A percentile compares a stretch with the other conserved stretches of the same genome.
These are phyloP conservation scores for Drosophila sechellia DNA, from an alignment of 1,140 invertebrate genomes.

Conservation along the genomic window DNA sequence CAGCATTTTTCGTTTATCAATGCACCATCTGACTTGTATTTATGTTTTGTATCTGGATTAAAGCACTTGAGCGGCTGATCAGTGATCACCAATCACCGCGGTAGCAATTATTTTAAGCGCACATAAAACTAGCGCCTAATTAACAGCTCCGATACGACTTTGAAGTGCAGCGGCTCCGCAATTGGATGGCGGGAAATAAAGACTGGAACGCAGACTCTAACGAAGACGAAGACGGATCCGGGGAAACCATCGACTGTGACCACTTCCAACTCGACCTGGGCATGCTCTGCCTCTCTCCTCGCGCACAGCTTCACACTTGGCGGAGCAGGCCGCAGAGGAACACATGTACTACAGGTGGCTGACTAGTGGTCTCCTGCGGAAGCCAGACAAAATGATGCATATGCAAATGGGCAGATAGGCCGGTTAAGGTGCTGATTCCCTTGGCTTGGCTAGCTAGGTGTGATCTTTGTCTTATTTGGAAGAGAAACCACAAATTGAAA, in stretches of 20 bases:
- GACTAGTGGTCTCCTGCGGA: not conserved
- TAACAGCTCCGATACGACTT: constrained; percentile 60
- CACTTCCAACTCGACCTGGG: constrained; percentile 20
- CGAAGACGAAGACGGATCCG: constrained; percentile 20
- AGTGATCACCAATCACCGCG: constrained; percentile 51
- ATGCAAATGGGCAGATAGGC: constrained; percentile 13
- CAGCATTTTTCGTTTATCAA: constrained; percentile 32
- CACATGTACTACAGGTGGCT: constrained; percentile 16
- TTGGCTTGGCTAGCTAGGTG: not conserved
- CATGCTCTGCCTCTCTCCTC: constrained; percentile 25
- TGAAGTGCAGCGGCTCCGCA: constrained; percentile 59
- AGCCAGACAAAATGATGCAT: constrained; percentile 18
- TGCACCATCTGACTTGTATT: constrained; percentile 50
- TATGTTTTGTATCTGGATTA: constrained; percentile 31
- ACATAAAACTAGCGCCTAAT: constrained; percentile 70
- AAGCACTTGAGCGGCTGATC: constrained; percentile 44
- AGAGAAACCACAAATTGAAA: too few species aligned
- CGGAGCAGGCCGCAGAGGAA: constrained; percentile 18
- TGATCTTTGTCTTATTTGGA: not conserved
- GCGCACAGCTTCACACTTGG: constrained; percentile 28
- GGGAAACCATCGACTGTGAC: constrained; percentile 38
- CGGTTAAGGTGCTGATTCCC: not conserved
- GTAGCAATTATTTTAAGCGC: constrained; percentile 76
- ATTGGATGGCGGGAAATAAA: constrained; percentile 25
- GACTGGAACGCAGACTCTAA: not conserved